These are phyloP conservation scores for Dipodomys ordii DNA, from an alignment of 2,113 vertebrate genomes.

Conservation along the genomic window DNA sequence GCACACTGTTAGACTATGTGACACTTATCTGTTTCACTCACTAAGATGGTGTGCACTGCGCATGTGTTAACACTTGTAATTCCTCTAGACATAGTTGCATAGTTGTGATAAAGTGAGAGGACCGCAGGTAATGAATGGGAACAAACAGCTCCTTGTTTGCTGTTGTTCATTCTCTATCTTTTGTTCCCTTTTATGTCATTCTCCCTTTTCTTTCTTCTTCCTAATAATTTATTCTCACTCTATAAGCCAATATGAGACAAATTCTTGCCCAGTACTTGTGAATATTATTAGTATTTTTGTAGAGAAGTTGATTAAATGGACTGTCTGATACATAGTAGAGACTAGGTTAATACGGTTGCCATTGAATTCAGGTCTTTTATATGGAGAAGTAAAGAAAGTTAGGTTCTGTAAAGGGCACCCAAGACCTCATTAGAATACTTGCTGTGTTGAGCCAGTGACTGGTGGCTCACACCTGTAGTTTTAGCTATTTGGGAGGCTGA, in stretches of 20 bases:
- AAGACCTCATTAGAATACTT: not conserved
- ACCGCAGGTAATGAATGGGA: not conserved
- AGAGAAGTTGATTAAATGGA: not conserved
- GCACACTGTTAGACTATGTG: not conserved
- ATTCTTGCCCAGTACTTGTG: not conserved
- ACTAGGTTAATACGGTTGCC: not conserved
- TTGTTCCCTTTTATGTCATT: not conserved
- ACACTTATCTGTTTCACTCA: not conserved
- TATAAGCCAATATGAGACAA: not conserved
- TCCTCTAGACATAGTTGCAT: not conserved
- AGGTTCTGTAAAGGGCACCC: not conserved
- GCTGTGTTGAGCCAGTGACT: not conserved
- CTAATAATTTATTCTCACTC: not conserved
- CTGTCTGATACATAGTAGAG: not conserved
- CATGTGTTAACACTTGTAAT: not conserved
- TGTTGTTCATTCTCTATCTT: not conserved
- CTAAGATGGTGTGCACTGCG: not conserved
- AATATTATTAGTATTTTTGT: slow-evolving; percentile 21
- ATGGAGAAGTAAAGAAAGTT: not conserved
- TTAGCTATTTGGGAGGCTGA: no score
- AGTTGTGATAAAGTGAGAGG: not conserved
- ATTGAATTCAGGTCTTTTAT: not conserved
- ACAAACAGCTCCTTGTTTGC: not conserved
- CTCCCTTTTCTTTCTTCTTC: not conserved
- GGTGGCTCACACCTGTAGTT: no score